These are phyloP conservation scores for Scaptomyza parva DNA, from an alignment of 2,888 invertebrate species.

Conservation along the genomic window DNA sequence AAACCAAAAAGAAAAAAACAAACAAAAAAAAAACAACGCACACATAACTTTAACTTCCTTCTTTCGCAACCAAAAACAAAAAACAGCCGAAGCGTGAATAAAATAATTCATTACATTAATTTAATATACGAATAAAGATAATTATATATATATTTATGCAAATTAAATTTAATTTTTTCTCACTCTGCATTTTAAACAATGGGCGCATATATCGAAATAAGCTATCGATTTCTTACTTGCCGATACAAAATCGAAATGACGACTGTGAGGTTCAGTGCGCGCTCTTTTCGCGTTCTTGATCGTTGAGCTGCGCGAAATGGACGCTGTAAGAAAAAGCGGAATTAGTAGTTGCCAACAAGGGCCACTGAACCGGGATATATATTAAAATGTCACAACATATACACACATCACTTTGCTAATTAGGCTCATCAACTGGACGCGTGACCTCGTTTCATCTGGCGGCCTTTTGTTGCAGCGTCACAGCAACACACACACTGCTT, in stretches of 20 bases:
- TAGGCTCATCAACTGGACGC: constrained; percentile 34
- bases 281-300: background rate
- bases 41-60: background rate
- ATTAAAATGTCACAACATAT: constrained; percentile 1
- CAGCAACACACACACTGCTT: constrained; percentile 11
- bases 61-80: constrained; percentile 1
- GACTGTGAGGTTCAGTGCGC: background rate
- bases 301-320: background rate
- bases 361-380: constrained; percentile 28
- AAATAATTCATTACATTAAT: constrained; percentile 4
- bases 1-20: background rate
- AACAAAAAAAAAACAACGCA: background rate
- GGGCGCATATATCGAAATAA: background rate
- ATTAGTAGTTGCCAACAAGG: background rate
- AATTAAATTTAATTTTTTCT: background rate
- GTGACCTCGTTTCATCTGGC: constrained; percentile 26
- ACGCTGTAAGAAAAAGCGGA: background rate
- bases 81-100: background rate
- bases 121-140: constrained; percentile 7
- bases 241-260: background rate
- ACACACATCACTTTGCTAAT: constrained; percentile 34
- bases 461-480: constrained; percentile 15
- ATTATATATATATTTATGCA: constrained; percentile 8
- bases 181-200: background rate
- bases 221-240: background rate